Percentiles rank a stretch among this genome's conserved stretches.
phyloP scores from a whole-genome alignment of 2,888 invertebrate genomes.

The Gastrophysa polygoni region DNA sequence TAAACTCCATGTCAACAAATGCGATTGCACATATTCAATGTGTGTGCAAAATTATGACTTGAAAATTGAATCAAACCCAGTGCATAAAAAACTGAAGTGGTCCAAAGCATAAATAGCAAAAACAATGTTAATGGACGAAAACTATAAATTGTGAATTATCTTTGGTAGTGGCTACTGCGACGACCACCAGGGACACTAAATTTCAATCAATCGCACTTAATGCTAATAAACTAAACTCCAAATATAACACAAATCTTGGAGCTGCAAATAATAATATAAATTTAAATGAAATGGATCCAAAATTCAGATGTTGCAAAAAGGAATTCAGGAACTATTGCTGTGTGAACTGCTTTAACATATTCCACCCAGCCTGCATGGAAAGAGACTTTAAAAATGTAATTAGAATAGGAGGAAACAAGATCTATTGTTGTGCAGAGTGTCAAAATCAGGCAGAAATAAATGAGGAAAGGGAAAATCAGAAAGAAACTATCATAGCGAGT shows the following conservation, averaged over 20 bases:
- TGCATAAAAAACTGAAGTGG: not conserved
- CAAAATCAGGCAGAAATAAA: no score
- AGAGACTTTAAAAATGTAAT: no score
- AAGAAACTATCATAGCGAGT: no score
- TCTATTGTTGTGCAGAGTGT: no score
- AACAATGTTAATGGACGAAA: not conserved
- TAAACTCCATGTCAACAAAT: not conserved
- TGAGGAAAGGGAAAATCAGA: no score
- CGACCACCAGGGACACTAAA: not conserved
- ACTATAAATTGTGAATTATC: not conserved
- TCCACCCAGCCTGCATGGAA: not conserved
- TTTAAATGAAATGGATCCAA: not conserved
- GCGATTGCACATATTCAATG: not conserved
- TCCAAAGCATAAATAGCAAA: not conserved
- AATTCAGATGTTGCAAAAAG: constrained; percentile 1
- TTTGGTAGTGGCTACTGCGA: not conserved
- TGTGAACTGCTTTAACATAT: not conserved
- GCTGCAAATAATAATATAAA: no score
- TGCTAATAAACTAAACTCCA: not conserved
- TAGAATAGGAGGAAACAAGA: no score
- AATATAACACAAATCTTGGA: no score
- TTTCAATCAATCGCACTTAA: not conserved
- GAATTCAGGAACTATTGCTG: not conserved
- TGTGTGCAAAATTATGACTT: not conserved
- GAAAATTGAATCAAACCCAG: not conserved